Conservation (phyloP, 2,797 vertebrate genomes). For the Coracias cyanogaster region DNA sequence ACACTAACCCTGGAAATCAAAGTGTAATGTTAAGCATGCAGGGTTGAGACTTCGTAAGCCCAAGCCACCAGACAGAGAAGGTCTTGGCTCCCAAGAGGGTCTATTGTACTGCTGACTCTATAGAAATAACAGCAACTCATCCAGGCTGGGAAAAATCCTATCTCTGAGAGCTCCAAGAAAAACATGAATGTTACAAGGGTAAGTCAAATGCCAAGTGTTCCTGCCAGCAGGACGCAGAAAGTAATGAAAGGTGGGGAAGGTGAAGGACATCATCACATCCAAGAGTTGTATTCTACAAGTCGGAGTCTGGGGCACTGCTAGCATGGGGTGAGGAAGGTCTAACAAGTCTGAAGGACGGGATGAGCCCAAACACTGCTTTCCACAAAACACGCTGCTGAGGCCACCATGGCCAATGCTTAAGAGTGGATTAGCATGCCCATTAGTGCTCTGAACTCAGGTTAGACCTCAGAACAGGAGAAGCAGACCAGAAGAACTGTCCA, state of each 20-base stretch:
- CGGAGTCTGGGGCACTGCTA: background rate
- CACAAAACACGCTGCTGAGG: background rate
- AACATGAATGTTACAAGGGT: constrained; percentile 15
- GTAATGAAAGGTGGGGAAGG: background rate
- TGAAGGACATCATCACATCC: background rate
- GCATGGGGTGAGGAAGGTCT: background rate
- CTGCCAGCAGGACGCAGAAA: constrained; percentile 40
- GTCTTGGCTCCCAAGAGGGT: constrained; percentile 43
- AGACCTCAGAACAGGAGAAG: background rate
- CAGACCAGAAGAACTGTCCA: background rate
- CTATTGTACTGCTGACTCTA: constrained; percentile 51
- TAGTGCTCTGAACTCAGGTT: background rate
- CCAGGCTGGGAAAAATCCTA: constrained; percentile 61
- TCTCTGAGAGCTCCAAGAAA: constrained; percentile 43
- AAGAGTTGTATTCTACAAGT: background rate
- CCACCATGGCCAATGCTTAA: background rate
- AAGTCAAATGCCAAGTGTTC: constrained; percentile 5
- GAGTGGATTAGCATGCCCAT: background rate
- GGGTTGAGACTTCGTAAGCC: constrained; percentile 19
- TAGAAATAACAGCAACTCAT: constrained; percentile 60
- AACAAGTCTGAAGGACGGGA: background rate
- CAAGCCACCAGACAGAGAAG: constrained; percentile 35
- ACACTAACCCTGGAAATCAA: constrained; percentile 15
- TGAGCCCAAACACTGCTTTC: background rate
- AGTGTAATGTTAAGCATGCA: background rate